These are phyloP conservation scores for Eufriesea mexicana DNA, from an alignment of 1,140 invertebrate genomes.

Conservation along the genomic window DNA sequence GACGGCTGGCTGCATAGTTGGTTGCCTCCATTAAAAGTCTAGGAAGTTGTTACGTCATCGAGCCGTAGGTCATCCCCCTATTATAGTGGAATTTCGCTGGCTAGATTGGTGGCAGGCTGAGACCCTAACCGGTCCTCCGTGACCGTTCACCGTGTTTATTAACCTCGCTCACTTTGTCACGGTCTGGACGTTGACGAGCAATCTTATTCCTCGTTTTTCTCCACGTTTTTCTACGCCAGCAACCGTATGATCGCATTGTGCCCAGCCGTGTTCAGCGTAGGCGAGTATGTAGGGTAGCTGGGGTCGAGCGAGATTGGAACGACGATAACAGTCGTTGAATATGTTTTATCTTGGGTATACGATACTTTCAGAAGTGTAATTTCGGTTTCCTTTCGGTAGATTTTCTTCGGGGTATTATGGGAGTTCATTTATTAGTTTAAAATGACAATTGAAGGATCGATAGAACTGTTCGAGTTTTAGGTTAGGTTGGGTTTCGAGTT, in stretches of 20 bases:
- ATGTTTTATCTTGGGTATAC: too few species aligned
- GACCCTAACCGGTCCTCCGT: conserved; percentile 65
- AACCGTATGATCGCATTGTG: background rate
- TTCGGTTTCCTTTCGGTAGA: too few species aligned
- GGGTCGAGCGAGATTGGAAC: background rate
- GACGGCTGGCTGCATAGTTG: conserved; percentile 45
- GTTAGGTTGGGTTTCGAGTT: too few species aligned
- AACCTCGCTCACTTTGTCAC: conserved; percentile 72
- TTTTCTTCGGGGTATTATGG: too few species aligned
- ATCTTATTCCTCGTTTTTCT: conserved; percentile 35
- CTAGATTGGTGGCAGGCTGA: conserved; percentile 58
- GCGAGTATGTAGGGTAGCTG: too few species aligned
- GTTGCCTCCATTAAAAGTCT: conserved; percentile 71
- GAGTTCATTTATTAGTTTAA: too few species aligned
- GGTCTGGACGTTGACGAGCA: conserved; percentile 53
- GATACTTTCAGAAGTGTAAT: too few species aligned
- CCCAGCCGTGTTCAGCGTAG: too few species aligned
- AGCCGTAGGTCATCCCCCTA: conserved; percentile 78
- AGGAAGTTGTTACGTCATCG: conserved; percentile 80
- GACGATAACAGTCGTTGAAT: too few species aligned
- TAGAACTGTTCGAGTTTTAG: too few species aligned
- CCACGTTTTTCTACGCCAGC: background rate
- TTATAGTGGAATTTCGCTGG: conserved; percentile 79
- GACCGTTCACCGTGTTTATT: conserved; percentile 75
- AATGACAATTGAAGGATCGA: too few species aligned